A percentile compares a stretch with the other conserved stretches of the same genome.
phyloP scores from a whole-genome alignment of 2,797 vertebrate genomes.

The Liasis olivaceus region DNA sequence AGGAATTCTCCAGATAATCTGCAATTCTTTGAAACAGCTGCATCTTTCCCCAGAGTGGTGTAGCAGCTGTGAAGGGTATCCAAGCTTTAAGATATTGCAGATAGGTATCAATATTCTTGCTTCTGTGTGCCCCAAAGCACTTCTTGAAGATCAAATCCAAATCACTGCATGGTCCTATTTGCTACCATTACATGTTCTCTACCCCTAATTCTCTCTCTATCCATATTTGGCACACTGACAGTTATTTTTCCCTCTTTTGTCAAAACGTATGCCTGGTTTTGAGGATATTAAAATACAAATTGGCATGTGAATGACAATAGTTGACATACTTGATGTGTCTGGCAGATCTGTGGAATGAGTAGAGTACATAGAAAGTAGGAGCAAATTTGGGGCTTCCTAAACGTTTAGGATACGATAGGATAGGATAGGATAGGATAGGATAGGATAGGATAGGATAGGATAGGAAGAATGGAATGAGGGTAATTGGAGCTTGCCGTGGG shows the following conservation, averaged over 20 bases:
- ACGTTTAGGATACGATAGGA: neutral
- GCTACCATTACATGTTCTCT: neutral
- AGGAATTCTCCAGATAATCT: neutral
- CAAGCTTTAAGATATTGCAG: neutral
- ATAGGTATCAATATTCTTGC: neutral
- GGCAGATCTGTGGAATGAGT: neutral
- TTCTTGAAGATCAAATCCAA: neutral
- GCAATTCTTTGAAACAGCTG: neutral
- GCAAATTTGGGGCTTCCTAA: neutral
- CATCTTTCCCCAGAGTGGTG: neutral
- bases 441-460: too few species aligned
- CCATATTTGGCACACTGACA: neutral
- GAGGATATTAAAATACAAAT: constrained; percentile 3
- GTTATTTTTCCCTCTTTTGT: neutral
- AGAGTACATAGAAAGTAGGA: neutral
- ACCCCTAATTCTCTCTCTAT: neutral
- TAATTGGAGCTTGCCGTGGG: too few species aligned
- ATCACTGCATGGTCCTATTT: neutral
- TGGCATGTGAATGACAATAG: constrained; percentile 46
- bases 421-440: too few species aligned
- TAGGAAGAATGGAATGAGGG: too few species aligned
- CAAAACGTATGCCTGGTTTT: constrained; percentile 48
- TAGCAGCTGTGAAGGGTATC: neutral
- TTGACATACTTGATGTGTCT: neutral
- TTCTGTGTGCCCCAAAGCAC: neutral